phyloP scores from a whole-genome alignment of 2,888 invertebrate species.

The Ashinkailepas kermadecensis region DNA sequence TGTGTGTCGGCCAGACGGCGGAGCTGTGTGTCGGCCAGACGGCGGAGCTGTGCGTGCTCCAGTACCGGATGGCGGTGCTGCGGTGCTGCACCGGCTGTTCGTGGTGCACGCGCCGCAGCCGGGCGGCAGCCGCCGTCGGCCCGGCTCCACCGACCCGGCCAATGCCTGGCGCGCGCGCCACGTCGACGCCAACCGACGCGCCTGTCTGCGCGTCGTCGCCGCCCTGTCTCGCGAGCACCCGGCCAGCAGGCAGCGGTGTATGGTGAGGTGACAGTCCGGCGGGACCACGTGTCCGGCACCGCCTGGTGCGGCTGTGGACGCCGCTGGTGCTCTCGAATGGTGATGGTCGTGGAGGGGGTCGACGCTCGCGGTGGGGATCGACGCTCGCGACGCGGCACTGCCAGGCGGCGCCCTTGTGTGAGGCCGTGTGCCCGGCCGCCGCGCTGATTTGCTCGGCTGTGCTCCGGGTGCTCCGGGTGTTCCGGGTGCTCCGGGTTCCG shows the following conservation, averaged over 20 bases:
- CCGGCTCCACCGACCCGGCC: conserved; percentile 23
- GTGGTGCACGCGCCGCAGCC: conserved; percentile 56
- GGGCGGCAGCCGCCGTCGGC: conserved; percentile 50
- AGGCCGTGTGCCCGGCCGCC: no score
- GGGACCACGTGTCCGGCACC: background rate
- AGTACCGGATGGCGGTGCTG: conserved; percentile 61
- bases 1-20: background rate
- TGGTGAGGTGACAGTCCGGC: background rate
- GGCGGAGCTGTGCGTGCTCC: conserved; percentile 65
- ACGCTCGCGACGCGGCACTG: no score
- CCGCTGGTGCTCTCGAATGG: no score
- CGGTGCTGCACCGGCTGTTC: conserved; percentile 64
- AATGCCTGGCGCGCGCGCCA: conserved; percentile 32
- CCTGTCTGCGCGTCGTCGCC: conserved; percentile 29
- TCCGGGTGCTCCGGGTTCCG: no score
- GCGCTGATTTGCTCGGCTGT: no score
- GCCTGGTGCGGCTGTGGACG: no score
- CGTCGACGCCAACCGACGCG: conserved; percentile 29
- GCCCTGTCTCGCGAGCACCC: background rate
- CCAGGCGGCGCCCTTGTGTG: no score
- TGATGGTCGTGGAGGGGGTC: no score
- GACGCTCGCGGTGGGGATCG: no score
- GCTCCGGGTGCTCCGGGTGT: no score
- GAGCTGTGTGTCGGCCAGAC: conserved; percentile 48
- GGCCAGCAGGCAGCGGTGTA: background rate